phyloP scores from a whole-genome alignment of 2,797 vertebrate genomes.

The Petrocephalus sullivani region DNA sequence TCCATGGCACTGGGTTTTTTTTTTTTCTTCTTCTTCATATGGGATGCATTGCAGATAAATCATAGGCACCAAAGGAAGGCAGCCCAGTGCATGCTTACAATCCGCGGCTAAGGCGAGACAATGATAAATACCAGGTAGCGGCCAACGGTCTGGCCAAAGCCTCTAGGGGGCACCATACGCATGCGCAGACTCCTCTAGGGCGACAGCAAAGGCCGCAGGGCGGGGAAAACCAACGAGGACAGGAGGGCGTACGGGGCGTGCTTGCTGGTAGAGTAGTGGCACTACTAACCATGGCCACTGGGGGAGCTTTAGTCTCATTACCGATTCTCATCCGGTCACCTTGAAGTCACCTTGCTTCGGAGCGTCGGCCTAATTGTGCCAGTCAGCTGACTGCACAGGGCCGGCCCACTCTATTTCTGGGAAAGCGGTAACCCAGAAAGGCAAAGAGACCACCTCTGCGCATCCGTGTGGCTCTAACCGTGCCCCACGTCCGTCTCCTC shows the following conservation, averaged over 20 bases:
- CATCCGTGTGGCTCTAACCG: slow-evolving; percentile 30
- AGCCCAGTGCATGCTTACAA: slow-evolving; percentile 29
- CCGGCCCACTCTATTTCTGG: slow-evolving; percentile 44
- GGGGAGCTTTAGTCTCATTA: slow-evolving; percentile 36
- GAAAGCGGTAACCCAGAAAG: slow-evolving; percentile 20
- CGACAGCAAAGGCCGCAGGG: slow-evolving; percentile 25
- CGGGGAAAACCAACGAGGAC: slow-evolving; percentile 25
- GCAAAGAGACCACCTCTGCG: slow-evolving; percentile 2
- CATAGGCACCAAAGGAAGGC: slow-evolving; percentile 44
- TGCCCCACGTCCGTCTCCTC: slow-evolving; percentile 37
- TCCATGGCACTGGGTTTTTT: slow-evolving; percentile 26
- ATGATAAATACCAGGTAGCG: slow-evolving; percentile 31
- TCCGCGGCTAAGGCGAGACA: slow-evolving; percentile 20
- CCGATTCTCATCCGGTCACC: slow-evolving; percentile 59
- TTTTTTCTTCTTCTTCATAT: slow-evolving; percentile 18
- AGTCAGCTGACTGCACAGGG: slow-evolving; percentile 48
- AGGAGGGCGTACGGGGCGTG: neutral
- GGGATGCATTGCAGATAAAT: slow-evolving; percentile 37
- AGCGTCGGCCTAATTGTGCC: slow-evolving; percentile 62
- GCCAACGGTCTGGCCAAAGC: neutral
- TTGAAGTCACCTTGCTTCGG: slow-evolving; percentile 66
- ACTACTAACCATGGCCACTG: slow-evolving; percentile 4
- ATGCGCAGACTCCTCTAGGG: slow-evolving; percentile 6
- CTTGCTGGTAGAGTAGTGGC: neutral
- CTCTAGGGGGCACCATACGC: slow-evolving; percentile 14